phyloP scores from a whole-genome alignment of 2,888 invertebrate species.

The Cerastis leucographa region DNA sequence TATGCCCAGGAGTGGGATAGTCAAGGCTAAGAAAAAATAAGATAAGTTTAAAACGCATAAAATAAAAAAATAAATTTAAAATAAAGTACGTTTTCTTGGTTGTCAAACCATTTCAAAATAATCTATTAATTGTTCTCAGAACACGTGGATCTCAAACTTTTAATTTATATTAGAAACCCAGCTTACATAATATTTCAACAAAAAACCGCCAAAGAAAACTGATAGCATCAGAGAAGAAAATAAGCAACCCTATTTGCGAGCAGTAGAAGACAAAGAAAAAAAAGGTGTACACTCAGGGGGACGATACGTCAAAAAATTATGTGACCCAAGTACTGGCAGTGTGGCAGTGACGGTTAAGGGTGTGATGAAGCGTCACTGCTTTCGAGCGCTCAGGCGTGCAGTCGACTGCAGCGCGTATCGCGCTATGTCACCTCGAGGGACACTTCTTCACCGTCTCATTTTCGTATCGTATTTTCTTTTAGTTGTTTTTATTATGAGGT shows the following conservation, averaged over 20 bases:
- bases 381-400: constrained; percentile 58
- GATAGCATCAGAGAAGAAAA: constrained; percentile 63
- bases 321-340: constrained; percentile 70
- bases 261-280: constrained; percentile 80
- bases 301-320: constrained; percentile 84
- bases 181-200: constrained; percentile 4
- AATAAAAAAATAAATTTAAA: too few species aligned
- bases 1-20: too few species aligned
- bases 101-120: neutral
- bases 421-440: constrained; percentile 36
- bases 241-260: constrained; percentile 78
- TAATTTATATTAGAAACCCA: neutral
- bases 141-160: neutral
- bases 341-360: constrained; percentile 41
- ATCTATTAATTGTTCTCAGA: neutral
- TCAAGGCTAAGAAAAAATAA: too few species aligned
- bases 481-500: neutral
- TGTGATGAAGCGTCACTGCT: constrained; percentile 41
- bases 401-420: constrained; percentile 48
- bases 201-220: constrained; percentile 34
- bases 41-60: too few species aligned
- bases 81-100: neutral
- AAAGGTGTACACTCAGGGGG: constrained; percentile 79
- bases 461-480: constrained; percentile 25
- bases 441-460: constrained; percentile 11